These are phyloP conservation scores for Drosophila ercepeae DNA, from an alignment of 1,140 invertebrate genomes.

Conservation along the genomic window DNA sequence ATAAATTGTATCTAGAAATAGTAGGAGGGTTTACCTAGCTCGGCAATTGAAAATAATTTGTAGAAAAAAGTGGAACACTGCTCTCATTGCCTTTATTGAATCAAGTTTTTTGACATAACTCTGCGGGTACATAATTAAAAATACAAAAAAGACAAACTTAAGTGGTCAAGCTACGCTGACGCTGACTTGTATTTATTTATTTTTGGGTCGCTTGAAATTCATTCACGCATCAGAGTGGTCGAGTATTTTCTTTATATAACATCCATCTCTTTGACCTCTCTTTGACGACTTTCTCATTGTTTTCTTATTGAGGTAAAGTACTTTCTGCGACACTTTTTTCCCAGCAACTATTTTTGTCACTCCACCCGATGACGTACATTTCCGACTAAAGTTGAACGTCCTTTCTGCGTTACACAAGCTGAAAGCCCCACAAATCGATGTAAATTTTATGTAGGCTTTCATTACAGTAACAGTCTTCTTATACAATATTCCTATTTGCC, in stretches of 20 bases:
- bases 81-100: conserved; percentile 17
- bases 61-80: conserved; percentile 38
- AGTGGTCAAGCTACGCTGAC: conserved; percentile 48
- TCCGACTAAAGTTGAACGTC: conserved; percentile 60
- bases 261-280: conserved; percentile 20
- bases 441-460: conserved; percentile 48
- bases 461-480: conserved; percentile 36
- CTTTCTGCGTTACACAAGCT: conserved; percentile 40
- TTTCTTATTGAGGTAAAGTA: conserved; percentile 2
- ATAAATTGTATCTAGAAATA: neutral
- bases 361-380: conserved; percentile 43
- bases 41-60: conserved; percentile 43
- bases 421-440: conserved; percentile 23
- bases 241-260: conserved; percentile 39
- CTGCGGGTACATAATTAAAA: conserved; percentile 23
- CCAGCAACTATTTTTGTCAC: conserved; percentile 14
- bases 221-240: conserved; percentile 37
- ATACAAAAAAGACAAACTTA: conserved; percentile 12
- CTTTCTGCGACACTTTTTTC: conserved; percentile 24
- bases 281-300: conserved; percentile 24
- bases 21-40: conserved; percentile 17
- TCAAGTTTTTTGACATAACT: conserved; percentile 56
- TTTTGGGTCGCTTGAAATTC: conserved; percentile 37
- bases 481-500: conserved; percentile 21
- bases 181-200: conserved; percentile 23